phyloP scores from a whole-genome alignment of 2,113 vertebrate genomes.

The Periophthalmus modestus region DNA sequence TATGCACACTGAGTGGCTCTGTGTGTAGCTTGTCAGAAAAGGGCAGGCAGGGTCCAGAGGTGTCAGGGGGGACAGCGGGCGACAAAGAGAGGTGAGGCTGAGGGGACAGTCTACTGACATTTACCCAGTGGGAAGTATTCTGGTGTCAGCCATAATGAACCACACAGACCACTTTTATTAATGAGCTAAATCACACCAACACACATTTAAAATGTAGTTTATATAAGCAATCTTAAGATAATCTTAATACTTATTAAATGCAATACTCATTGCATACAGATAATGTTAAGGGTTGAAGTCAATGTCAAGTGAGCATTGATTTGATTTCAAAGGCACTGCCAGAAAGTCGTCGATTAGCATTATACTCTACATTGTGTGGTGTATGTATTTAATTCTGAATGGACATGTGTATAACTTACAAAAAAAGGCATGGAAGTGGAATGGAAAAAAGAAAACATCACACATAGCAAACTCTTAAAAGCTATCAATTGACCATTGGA shows the following conservation, averaged over 20 bases:
- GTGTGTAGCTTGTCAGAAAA: slow-evolving; percentile 53
- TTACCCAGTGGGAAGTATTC: slow-evolving; percentile 43
- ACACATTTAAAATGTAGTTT: slow-evolving; percentile 6
- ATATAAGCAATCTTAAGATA: background rate
- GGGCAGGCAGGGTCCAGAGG: slow-evolving; percentile 44
- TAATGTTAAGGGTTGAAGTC: background rate
- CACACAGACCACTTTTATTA: slow-evolving; percentile 39
- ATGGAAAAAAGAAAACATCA: too few relatives aligned
- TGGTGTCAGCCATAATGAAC: slow-evolving; percentile 33
- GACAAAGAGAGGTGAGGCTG: slow-evolving; percentile 48
- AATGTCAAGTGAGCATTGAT: background rate
- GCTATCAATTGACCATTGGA: too few relatives aligned
- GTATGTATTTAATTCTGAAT: too few relatives aligned
- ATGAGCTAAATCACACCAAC: slow-evolving; percentile 40
- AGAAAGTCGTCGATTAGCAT: too few relatives aligned
- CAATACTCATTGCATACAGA: too few relatives aligned
- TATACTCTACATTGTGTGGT: too few relatives aligned
- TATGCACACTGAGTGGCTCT: slow-evolving; percentile 7
- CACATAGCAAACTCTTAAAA: too few relatives aligned
- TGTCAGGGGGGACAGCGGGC: slow-evolving; percentile 48
- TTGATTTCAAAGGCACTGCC: background rate
- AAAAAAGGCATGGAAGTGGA: too few relatives aligned
- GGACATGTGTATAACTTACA: too few relatives aligned
- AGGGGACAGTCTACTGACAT: slow-evolving; percentile 58
- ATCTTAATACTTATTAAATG: too few relatives aligned